phyloP scores from a whole-genome alignment of 2,113 vertebrate species.

The Chaetodon auriga region DNA sequence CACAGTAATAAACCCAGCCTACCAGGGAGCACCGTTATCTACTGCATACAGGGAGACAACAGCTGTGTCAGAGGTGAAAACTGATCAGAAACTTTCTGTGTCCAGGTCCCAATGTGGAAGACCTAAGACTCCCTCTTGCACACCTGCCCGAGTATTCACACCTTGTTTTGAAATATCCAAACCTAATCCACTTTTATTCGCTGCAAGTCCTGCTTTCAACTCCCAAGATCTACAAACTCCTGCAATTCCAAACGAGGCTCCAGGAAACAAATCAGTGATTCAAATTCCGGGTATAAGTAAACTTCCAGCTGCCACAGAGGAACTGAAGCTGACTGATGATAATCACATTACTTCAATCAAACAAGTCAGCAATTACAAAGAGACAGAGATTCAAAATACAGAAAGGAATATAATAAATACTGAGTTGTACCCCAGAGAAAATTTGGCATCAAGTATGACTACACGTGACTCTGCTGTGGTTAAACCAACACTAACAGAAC shows the following conservation, averaged over 20 bases:
- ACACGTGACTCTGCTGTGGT: conserved; percentile 28
- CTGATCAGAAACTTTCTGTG: conserved; percentile 47
- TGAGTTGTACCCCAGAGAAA: conserved; percentile 50
- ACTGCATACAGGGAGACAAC: conserved; percentile 40
- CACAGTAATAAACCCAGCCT: conserved; percentile 36
- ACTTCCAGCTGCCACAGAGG: conserved; percentile 19
- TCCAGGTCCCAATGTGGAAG: conserved; percentile 53
- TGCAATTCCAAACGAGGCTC: conserved; percentile 31
- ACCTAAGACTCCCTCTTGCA: conserved; percentile 65
- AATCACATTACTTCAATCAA: conserved; percentile 34
- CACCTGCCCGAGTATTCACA: conserved; percentile 61
- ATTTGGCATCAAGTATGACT: conserved; percentile 25
- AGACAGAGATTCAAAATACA: conserved; percentile 48
- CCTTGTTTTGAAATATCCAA: conserved; percentile 76
- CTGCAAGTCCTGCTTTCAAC: conserved; percentile 61
- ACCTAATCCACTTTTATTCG: conserved; percentile 73
- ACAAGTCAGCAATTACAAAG: conserved; percentile 37
- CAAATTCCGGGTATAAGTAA: conserved; percentile 26
- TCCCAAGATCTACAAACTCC: conserved; percentile 47
- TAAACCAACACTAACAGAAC: conserved; percentile 48
- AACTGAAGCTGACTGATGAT: conserved; percentile 30
- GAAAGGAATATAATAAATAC: conserved; percentile 24
- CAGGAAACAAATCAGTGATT: conserved; percentile 32
- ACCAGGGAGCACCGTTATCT: conserved; percentile 49
- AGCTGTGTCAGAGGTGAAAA: conserved; percentile 30